A percentile compares a stretch with the other conserved stretches of the same genome.
Evolutionary conservation across 2,113 vertebrate species (phyloP).

Genomic region (Otolemur garnettii): DNA sequence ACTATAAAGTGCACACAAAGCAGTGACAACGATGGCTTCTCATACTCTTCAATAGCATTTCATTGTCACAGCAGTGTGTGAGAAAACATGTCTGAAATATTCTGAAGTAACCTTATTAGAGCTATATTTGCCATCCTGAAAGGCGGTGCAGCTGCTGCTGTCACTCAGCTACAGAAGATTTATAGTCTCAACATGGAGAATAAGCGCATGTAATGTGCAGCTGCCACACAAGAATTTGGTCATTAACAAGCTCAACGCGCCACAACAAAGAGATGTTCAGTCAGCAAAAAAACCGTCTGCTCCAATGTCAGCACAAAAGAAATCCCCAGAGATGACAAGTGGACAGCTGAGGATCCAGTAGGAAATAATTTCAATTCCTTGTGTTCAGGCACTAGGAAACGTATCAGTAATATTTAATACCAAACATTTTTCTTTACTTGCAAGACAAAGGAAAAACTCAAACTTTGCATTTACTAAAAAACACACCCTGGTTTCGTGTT

Average conservation of each 20-base stretch:
- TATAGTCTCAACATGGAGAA: background rate
- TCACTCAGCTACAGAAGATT: constrained; percentile 12
- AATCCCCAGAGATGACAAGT: constrained; percentile 37
- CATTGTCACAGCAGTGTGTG: too few relatives aligned
- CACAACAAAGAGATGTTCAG: constrained; percentile 47
- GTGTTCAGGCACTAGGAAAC: background rate
- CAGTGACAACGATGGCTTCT: background rate
- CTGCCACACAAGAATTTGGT: constrained; percentile 67
- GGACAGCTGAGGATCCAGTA: background rate
- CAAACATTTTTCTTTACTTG: background rate
- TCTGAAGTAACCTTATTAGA: background rate
- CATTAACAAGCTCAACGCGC: constrained; percentile 46
- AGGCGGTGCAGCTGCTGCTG: constrained; percentile 16
- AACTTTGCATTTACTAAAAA: constrained; percentile 11
- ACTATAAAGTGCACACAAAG: background rate
- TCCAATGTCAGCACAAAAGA: constrained; percentile 64
- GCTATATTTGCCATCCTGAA: background rate
- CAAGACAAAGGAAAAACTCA: constrained; percentile 21
- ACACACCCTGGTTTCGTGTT: background rate
- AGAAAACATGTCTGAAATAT: background rate
- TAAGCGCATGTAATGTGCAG: constrained; percentile 17
- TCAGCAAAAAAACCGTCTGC: background rate
- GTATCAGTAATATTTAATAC: background rate
- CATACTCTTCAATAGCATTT: background rate
- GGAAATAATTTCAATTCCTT: background rate